A percentile compares a stretch with the other conserved stretches of the same genome.
phyloP scores from a whole-genome alignment of 1,140 invertebrate species.

The Aplysia californica region DNA sequence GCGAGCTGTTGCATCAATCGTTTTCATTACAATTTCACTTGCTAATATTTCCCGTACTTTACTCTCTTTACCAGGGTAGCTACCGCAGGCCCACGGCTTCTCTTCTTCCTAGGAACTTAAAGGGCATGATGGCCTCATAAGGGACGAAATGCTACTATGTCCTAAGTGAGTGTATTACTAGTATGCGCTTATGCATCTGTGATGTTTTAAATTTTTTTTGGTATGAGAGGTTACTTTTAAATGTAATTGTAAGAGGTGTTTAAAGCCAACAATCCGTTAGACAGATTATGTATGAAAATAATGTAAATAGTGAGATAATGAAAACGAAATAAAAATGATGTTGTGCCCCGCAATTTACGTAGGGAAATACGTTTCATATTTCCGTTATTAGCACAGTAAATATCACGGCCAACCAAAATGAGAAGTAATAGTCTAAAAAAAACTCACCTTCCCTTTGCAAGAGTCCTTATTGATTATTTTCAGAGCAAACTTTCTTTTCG shows the following conservation, averaged over 20 bases:
- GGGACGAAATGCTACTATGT: too few species aligned
- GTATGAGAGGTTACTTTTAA: too few species aligned
- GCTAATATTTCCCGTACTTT: background rate
- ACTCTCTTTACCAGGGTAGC: background rate
- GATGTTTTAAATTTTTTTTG: too few species aligned
- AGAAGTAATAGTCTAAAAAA: background rate
- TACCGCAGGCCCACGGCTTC: background rate
- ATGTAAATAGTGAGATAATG: too few species aligned
- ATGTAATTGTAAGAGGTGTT: too few species aligned
- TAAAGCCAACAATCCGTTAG: background rate
- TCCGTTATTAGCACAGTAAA: background rate
- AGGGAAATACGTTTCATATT: background rate
- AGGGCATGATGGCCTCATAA: too few species aligned
- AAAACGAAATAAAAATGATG: background rate
- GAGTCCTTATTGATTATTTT: slow-evolving; percentile 97
- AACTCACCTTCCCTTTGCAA: slow-evolving; percentile 62
- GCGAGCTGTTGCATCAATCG: background rate
- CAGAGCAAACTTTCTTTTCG: slow-evolving; percentile 81
- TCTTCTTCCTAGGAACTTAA: background rate
- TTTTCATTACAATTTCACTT: background rate
- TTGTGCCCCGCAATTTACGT: background rate
- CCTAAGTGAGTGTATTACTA: too few species aligned
- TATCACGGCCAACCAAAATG: background rate
- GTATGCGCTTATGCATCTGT: too few species aligned
- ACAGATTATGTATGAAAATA: background rate